Evolutionary conservation across 2,888 invertebrate species (phyloP).

Genomic region (Heliconius charithonia): DNA sequence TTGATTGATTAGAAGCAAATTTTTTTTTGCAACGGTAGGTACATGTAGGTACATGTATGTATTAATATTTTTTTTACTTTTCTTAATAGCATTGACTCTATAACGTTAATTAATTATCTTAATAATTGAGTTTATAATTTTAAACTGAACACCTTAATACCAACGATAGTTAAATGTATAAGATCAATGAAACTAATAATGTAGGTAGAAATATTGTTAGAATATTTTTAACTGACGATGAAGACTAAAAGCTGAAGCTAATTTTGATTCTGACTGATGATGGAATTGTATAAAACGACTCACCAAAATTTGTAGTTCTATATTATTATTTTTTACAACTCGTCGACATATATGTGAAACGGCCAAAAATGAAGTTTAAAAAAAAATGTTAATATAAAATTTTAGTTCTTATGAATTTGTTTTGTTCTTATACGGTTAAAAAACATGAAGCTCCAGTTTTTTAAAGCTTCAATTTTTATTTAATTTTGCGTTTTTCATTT

Average conservation of each 20-base stretch:
- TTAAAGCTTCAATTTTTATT: not conserved
- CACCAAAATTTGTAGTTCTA: not conserved
- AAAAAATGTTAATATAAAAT: too few relatives aligned
- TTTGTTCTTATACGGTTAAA: not conserved
- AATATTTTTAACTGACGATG: slow-evolving; percentile 4
- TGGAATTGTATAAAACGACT: not conserved
- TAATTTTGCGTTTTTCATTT: not conserved
- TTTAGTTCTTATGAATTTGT: too few relatives aligned
- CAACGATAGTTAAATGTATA: slow-evolving; percentile 11
- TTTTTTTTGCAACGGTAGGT: not conserved
- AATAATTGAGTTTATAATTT: not conserved
- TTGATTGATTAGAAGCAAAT: not conserved
- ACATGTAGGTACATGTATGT: not conserved
- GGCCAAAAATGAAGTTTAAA: not conserved
- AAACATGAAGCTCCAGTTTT: not conserved
- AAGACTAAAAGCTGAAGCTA: not conserved
- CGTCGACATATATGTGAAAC: not conserved
- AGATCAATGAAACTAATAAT: not conserved
- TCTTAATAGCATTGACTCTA: not conserved
- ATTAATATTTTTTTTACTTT: not conserved
- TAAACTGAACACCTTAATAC: not conserved
- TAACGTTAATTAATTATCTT: slow-evolving; percentile 3
- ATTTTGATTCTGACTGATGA: not conserved
- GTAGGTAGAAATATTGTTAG: not conserved
- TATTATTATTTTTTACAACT: not conserved